Base-by-base conservation (phyloP, 2,797 vertebrate species). In the Rhabdomys pumilio region DNA sequence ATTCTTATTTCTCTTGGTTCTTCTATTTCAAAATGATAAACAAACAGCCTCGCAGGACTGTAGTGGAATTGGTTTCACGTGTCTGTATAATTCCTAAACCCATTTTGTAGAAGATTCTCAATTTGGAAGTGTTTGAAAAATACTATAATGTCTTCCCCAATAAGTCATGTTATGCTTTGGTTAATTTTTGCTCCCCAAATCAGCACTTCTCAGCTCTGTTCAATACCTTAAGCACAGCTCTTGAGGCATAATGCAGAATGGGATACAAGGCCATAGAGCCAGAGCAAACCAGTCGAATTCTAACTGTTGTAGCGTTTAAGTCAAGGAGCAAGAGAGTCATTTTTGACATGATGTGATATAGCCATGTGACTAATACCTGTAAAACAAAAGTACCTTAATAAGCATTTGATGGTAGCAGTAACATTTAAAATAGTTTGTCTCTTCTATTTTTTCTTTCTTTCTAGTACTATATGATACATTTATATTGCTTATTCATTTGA, bases 111-210 rank as follows among this genome's bases (percentile, higher is more conserved):
- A 89, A 93, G 38, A 80, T 72, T 63, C 84, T 38, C 3, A 63
- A 75, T 91, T 85, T 67, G 22, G 90, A 95, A 93, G 8, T 83
- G 26, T 57, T 69, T 94, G 24, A 91, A 95, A 95, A 96, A 95
- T 93, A 85, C 69, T 59, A 22, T 20, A 81, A 41, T 20, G 20
- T 95, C 13, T 95, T 80, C 20, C 63, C 4, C 76, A 79, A 65
- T 55, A 80, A 34, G 31, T 84, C 53, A 80, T 61, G 13, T 79
- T 87, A 50, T 63, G 3, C 73, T 93, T 89, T 89, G 53, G 63
- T 82, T 93, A 89, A 89, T 75, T 11, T 76, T 93, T 90, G 69
- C 31, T 92, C 41, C 55, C 67, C 88, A 82, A 88, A n/a, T n/a
- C 31, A 76, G 50, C n/a, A 81, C n/a, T 12, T 94, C 8, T 84